phyloP scores from a whole-genome alignment of 2,888 invertebrate genomes.

The Erebia epiphron region DNA sequence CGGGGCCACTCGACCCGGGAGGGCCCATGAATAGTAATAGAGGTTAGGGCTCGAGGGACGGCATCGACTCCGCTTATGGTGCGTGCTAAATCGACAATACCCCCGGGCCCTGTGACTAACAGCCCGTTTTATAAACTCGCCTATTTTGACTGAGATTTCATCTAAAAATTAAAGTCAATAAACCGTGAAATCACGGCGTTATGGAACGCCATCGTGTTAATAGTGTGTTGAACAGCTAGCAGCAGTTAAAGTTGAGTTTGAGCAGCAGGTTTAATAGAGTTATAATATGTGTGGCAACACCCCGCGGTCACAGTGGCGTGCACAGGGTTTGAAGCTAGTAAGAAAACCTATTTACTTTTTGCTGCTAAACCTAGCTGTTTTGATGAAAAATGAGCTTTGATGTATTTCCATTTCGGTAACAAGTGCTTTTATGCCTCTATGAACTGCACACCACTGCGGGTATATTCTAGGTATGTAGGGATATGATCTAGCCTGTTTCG shows the following conservation, averaged over 20 bases:
- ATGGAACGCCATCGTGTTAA: not conserved
- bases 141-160: constrained; percentile 57
- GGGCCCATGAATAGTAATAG: constrained; percentile 79
- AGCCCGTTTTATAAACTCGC: constrained; percentile 65
- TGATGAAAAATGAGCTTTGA: no score
- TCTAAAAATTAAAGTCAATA: constrained; percentile 30
- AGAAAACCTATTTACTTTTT: no score
- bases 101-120: constrained; percentile 64
- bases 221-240: not conserved
- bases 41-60: constrained; percentile 63
- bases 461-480: no score
- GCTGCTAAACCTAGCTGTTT: no score
- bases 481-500: no score
- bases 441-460: no score
- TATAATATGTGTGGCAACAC: not conserved
- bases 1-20: constrained; percentile 51
- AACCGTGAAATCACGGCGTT: constrained; percentile 20
- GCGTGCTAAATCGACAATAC: constrained; percentile 80
- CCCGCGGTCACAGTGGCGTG: not conserved
- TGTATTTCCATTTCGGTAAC: no score
- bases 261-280: not conserved
- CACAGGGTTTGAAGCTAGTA: no score
- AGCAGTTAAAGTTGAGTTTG: not conserved
- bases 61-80: constrained; percentile 73
- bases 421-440: no score